Evolutionary conservation across 2,888 invertebrate genomes (phyloP).

Genomic region (Chrysolina americana): DNA sequence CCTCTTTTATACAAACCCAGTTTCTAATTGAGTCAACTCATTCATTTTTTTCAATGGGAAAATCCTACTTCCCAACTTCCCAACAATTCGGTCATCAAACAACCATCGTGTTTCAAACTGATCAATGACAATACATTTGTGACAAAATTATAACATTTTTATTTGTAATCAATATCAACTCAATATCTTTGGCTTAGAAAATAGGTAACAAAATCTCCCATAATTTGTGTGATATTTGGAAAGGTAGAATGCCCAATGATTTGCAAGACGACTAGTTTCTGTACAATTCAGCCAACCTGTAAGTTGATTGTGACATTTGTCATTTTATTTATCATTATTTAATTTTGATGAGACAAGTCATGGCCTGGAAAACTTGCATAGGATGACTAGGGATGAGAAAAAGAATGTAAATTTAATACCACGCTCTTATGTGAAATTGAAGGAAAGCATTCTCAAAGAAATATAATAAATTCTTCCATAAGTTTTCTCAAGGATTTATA

Average conservation of each 20-base stretch:
- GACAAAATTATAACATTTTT: neutral
- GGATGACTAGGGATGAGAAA: too few relatives aligned
- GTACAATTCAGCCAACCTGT: neutral
- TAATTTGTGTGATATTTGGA: neutral
- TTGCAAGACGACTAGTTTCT: too few relatives aligned
- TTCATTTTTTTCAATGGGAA: neutral
- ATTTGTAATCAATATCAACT: neutral
- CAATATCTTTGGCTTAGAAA: constrained; percentile 7
- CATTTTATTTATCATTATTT: neutral
- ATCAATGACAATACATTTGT: neutral
- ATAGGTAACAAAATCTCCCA: constrained; percentile 5
- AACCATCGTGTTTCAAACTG: neutral
- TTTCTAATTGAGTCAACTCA: neutral
- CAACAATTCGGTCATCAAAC: constrained; percentile 1
- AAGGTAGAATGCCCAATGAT: neutral
- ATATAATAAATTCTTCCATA: too few relatives aligned
- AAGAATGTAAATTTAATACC: too few relatives aligned
- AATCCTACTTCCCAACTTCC: too few relatives aligned
- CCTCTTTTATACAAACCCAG: too few relatives aligned
- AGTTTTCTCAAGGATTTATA: too few relatives aligned
- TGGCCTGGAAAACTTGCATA: too few relatives aligned
- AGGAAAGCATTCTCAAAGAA: too few relatives aligned
- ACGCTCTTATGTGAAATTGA: too few relatives aligned
- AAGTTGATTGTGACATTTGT: neutral
- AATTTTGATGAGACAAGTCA: too few relatives aligned